Base-by-base conservation (phyloP, 2,797 vertebrate genomes). In the Parauchenoglanis punctatus region DNA sequence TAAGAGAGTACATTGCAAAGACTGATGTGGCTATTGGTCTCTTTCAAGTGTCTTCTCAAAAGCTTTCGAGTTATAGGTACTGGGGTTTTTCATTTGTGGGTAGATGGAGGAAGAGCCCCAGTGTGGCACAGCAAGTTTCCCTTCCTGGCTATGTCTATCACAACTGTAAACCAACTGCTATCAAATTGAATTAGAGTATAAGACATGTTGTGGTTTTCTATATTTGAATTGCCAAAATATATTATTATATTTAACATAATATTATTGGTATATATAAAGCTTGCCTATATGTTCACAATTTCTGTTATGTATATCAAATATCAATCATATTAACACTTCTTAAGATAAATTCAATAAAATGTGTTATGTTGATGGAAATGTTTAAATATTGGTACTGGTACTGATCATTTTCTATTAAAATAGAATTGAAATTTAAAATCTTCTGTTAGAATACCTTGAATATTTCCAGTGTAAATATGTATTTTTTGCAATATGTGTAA, bases 401-500 rank as follows among this genome's bases (percentile, higher is more conserved):
- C n/a, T 52, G 23, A 31, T 35, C 1, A 18, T 72, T 72, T 72
- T 20, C 17, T 2, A 23, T 35, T 12, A 15, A 58, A 58, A 78
- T 78, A 78, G 40, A 40, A 40, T 40, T 40, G 4, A 40, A 40
- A 40, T 40, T 40, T 40, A 40, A 40, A 40, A 40, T 40, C 3
- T 40, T 40, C 35, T 35, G 35, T 7, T 7, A 58, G 7, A 81
- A n/a, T 46, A 46, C 63, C 6, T 81, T 81, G 12, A 44, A 40
- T 25, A 61, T 81, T 44, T 46, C 13, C 17, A 20, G 2, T 18
- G 46, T 11, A 65, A 63, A 31, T 31, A 54, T 54, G 3, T 31
- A 81, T 8, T 61, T 46, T 18, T 85, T 31, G 44, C 54, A 65
- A 63, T 85, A 81, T 84, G n/a, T 84, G 31, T 28, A 28, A 7